phyloP scores from a whole-genome alignment of 2,888 invertebrate genomes.

The Lithophane semibrunnea region DNA sequence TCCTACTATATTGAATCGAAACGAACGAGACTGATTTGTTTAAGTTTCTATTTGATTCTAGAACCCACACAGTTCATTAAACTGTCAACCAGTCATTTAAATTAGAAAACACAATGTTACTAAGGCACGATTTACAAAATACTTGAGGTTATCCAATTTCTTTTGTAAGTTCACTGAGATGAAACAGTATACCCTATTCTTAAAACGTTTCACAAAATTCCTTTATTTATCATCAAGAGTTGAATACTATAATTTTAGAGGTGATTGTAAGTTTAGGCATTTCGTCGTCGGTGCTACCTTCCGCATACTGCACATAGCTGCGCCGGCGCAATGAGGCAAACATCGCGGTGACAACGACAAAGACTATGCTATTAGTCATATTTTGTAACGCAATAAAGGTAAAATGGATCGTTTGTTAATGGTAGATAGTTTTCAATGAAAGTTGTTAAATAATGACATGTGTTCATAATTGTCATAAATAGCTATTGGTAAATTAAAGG shows the following conservation, averaged over 20 bases:
- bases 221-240: slow-evolving; percentile 53
- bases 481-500: background rate
- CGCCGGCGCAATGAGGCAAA: slow-evolving; percentile 72
- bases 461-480: background rate
- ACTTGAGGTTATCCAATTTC: slow-evolving; percentile 46
- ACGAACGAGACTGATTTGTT: background rate
- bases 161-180: slow-evolving; percentile 47
- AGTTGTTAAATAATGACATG: background rate
- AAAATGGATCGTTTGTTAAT: slow-evolving; percentile 16
- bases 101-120: slow-evolving; percentile 41
- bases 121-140: slow-evolving; percentile 51
- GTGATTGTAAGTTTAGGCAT: slow-evolving; percentile 64
- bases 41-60: slow-evolving; percentile 1
- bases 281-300: slow-evolving; percentile 69
- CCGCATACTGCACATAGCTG: slow-evolving; percentile 82
- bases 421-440: slow-evolving; percentile 4
- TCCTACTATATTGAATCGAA: background rate
- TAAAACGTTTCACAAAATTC: slow-evolving; percentile 57
- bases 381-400: slow-evolving; percentile 39
- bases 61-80: slow-evolving; percentile 2
- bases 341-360: slow-evolving; percentile 65
- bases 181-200: slow-evolving; percentile 40
- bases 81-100: slow-evolving; percentile 18
- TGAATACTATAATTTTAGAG: slow-evolving; percentile 67
- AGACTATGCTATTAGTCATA: slow-evolving; percentile 56